Evolutionary conservation across 2,113 vertebrate species (phyloP), one percentile per base, ranked within the genome.

Genomic region (Pan paniscus): DNA sequence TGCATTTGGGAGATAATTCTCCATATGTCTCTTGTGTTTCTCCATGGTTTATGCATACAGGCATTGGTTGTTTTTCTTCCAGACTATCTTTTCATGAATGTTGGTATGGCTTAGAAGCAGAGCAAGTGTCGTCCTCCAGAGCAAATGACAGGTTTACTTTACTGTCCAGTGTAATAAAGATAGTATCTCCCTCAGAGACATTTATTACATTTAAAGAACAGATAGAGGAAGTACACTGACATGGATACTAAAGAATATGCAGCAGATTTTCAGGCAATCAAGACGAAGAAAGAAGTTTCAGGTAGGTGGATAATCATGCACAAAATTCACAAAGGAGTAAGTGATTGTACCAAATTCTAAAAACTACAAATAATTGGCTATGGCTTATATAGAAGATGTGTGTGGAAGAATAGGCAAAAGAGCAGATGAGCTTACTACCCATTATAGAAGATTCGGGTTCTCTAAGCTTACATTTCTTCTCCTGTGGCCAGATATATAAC

Each of bases 351-450:
- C 7, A 43, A 78, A 64, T 89, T 79, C 25, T 23, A 83, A 43
- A 95, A 96, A 73, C 30, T 68, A 93, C 3, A 88, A 88, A 73
- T 89, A 89, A 89, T 89, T 86, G 91, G 17, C 16, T 38, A 17
- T 67, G 32, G 22, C 8, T 52, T 82, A 81, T 57, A 32, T 2
- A 75, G 70, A 85, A 90, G 16, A 22, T 43, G 12, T 35, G 14
- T 55, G 12, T 40, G 18, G 30, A 89, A 89, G 38, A 64, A 82
- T 18, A 89, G 35, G 30, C 30, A 93, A 94, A 12, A 82, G 27
- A 40, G 55, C 11, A 84, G 59, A 57, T 38, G 10, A 84, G 46
- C 3, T 55, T 81, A 90, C 46, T 40, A 46, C 3, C 23, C 48
- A 89, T 46, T 72, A 76, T 30, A 57, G 78, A 84, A 55, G 61